These are phyloP conservation scores for Anolis carolinensis DNA, from an alignment of 2,113 vertebrate species.

Conservation along the genomic window DNA sequence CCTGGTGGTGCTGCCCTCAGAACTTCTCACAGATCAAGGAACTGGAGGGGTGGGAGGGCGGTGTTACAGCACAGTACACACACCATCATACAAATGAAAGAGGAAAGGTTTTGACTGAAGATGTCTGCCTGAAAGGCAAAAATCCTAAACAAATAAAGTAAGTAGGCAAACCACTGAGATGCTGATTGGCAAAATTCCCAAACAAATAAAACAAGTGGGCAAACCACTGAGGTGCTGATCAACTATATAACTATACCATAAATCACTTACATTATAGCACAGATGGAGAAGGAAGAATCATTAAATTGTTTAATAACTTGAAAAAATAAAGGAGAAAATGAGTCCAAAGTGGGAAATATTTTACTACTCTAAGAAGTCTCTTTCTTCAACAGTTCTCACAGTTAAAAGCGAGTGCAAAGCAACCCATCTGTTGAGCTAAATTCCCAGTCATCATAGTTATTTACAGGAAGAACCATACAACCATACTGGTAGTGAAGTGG, in stretches of 20 bases:
- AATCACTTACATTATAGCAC: slow-evolving; percentile 53
- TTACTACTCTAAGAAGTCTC: slow-evolving; percentile 34
- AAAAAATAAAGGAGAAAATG: slow-evolving; percentile 32
- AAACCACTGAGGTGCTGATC: slow-evolving; percentile 46
- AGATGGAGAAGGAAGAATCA: slow-evolving; percentile 47
- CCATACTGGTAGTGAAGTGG: background rate
- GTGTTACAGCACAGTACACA: too few relatives aligned
- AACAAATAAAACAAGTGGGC: slow-evolving; percentile 35
- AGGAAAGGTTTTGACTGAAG: slow-evolving; percentile 30
- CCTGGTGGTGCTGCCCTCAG: background rate
- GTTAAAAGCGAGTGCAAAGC: background rate
- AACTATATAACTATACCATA: slow-evolving; percentile 51
- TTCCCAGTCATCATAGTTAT: background rate
- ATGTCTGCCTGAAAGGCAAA: background rate
- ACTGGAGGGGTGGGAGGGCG: too few relatives aligned
- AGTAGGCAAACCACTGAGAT: too few relatives aligned
- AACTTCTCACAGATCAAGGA: background rate
- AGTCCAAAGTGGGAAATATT: slow-evolving; percentile 39
- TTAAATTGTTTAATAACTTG: slow-evolving; percentile 65
- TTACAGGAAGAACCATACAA: background rate
- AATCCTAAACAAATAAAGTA: too few relatives aligned
- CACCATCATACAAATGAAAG: background rate
- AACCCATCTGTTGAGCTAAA: background rate
- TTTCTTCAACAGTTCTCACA: background rate
- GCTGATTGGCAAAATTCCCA: slow-evolving; percentile 10